A percentile compares a stretch with the other conserved stretches of the same genome.
These are phyloP conservation scores for Accipiter cooperii DNA, from an alignment of 2,113 vertebrate genomes.

Conservation along the genomic window DNA sequence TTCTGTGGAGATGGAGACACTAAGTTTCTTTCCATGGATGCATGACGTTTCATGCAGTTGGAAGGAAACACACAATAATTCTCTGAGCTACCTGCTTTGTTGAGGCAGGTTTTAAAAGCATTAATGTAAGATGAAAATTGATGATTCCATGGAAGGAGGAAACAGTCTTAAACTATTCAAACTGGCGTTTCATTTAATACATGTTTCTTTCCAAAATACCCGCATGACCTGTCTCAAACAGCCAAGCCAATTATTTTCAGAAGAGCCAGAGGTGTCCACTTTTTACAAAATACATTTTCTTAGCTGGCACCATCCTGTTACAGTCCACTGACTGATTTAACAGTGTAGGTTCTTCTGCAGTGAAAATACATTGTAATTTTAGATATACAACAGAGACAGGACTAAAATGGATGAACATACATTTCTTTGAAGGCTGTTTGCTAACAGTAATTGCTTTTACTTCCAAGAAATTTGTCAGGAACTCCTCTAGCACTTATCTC, in stretches of 20 bases:
- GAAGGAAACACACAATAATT: not conserved
- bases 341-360: not conserved
- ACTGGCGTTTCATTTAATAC: not conserved
- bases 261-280: not conserved
- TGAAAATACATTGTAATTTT: not conserved
- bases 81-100: not conserved
- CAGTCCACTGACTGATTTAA: not conserved
- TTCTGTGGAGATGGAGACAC: not conserved
- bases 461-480: not conserved
- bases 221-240: not conserved
- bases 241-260: not conserved
- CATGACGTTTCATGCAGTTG: not conserved
- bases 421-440: slow-evolving; percentile 7
- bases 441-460: not conserved
- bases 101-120: not conserved
- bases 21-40: not conserved
- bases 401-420: not conserved
- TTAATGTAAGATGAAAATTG: not conserved
- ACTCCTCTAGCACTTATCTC: not conserved
- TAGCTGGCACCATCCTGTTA: not conserved
- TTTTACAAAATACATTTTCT: not conserved
- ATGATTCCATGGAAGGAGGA: not conserved
- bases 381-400: not conserved
- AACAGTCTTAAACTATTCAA: not conserved
- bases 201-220: not conserved